These are phyloP conservation scores for Echinops telfairi DNA, from an alignment of 2,113 vertebrate species.

Conservation along the genomic window DNA sequence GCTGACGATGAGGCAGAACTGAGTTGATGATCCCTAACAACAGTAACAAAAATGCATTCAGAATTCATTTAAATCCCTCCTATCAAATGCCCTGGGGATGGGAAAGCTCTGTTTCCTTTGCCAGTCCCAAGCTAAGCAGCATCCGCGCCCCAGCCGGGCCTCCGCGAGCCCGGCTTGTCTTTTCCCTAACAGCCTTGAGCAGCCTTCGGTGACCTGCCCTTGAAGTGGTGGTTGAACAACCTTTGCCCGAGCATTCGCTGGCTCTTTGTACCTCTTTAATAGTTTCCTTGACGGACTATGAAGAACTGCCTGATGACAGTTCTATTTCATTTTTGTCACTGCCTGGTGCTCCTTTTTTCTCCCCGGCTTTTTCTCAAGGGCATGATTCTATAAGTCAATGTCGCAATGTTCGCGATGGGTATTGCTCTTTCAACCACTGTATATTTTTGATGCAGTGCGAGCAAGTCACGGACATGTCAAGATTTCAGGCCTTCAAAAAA, in stretches of 20 bases:
- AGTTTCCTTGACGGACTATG: conserved; percentile 88
- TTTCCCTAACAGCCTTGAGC: conserved; percentile 76
- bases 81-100: not conserved
- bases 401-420: conserved; percentile 83
- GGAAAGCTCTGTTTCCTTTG: not conserved
- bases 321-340: conserved; percentile 91
- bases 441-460: conserved; percentile 76
- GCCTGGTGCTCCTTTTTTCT: conserved; percentile 84
- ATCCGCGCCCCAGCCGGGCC: conserved; percentile 51
- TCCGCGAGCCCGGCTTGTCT: conserved; percentile 78
- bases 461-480: conserved; percentile 72
- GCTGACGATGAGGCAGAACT: too few species aligned
- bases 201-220: conserved; percentile 86
- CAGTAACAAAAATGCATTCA: not conserved
- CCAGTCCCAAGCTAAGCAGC: not conserved
- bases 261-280: conserved; percentile 89
- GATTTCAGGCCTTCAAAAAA: conserved; percentile 82
- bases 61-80: not conserved
- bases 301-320: conserved; percentile 89
- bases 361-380: conserved; percentile 87
- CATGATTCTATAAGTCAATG: conserved; percentile 87
- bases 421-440: conserved; percentile 85
- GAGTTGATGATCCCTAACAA: too few species aligned
- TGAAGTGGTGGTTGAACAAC: conserved; percentile 87
- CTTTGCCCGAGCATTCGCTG: conserved; percentile 86